A percentile compares a stretch with the other conserved stretches of the same genome.
These are phyloP conservation scores for Sebastolobus alascanus DNA, from an alignment of 2,797 vertebrate genomes.

Conservation along the genomic window DNA sequence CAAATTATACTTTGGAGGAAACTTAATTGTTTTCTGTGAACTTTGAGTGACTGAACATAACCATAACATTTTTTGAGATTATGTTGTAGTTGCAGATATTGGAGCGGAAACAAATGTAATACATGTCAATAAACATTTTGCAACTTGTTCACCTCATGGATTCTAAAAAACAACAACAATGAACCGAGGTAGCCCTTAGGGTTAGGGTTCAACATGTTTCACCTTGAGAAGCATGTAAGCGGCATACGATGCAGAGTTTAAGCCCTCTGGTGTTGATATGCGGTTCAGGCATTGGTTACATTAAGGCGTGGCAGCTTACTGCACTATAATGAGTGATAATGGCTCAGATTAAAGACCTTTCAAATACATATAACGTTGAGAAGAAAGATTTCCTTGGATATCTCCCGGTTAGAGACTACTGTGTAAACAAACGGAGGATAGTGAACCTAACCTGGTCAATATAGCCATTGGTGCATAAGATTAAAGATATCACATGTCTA, in stretches of 20 bases:
- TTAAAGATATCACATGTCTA: not conserved
- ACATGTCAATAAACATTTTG: not conserved
- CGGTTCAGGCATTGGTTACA: not conserved
- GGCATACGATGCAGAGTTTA: not conserved
- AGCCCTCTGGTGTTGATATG: not conserved
- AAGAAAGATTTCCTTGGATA: not conserved
- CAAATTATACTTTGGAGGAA: not conserved
- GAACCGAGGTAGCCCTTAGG: not conserved
- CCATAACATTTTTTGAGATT: no score
- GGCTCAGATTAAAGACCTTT: not conserved
- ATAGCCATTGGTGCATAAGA: not conserved
- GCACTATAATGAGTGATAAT: not conserved
- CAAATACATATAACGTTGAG: not conserved
- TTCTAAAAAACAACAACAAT: not conserved
- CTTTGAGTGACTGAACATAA: not conserved
- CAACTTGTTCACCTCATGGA: not conserved
- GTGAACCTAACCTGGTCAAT: not conserved
- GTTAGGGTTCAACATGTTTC: not conserved
- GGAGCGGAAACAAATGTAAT: not conserved
- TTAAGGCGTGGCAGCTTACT: not conserved
- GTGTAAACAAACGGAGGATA: not conserved
- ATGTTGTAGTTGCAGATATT: not conserved
- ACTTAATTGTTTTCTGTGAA: not conserved
- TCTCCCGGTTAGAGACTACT: not conserved
- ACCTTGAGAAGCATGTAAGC: not conserved